Conservation (phyloP, 2,797 vertebrate genomes). For the Enteromius mattozi region DNA sequence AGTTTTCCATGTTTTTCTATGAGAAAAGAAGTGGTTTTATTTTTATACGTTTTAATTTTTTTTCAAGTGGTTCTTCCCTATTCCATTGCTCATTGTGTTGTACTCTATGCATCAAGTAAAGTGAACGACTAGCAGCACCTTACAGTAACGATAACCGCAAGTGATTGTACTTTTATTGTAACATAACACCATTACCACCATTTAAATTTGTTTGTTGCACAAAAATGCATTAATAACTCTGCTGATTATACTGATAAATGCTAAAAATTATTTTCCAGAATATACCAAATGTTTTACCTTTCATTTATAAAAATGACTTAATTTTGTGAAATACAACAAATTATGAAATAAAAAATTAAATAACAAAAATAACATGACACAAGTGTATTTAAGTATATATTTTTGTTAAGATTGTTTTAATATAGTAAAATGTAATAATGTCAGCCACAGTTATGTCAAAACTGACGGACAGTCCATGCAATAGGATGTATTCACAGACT, state of each 20-base stretch:
- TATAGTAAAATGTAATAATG: constrained; percentile 11
- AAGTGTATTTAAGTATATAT: constrained; percentile 15
- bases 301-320: constrained; percentile 1
- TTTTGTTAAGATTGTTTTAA: constrained; percentile 5
- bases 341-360: constrained; percentile 13
- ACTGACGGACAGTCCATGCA: not conserved
- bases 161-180: constrained; percentile 53
- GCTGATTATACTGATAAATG: constrained; percentile 7
- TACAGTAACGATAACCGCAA: constrained; percentile 69
- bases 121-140: constrained; percentile 71
- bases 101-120: constrained; percentile 66
- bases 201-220: constrained; percentile 62
- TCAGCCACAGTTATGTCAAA: not conserved
- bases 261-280: constrained; percentile 5
- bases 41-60: constrained; percentile 68
- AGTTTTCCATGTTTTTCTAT: constrained; percentile 70
- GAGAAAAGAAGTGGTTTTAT: constrained; percentile 66
- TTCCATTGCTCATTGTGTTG: constrained; percentile 68
- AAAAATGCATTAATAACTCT: constrained; percentile 48
- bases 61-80: constrained; percentile 59
- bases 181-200: constrained; percentile 59
- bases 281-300: constrained; percentile 33
- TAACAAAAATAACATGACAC: not conserved
- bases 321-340: constrained; percentile 23
- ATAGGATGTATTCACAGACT: not conserved